Conservation (phyloP, 2,888 invertebrate species). For the Cataglyphis cursor region DNA sequence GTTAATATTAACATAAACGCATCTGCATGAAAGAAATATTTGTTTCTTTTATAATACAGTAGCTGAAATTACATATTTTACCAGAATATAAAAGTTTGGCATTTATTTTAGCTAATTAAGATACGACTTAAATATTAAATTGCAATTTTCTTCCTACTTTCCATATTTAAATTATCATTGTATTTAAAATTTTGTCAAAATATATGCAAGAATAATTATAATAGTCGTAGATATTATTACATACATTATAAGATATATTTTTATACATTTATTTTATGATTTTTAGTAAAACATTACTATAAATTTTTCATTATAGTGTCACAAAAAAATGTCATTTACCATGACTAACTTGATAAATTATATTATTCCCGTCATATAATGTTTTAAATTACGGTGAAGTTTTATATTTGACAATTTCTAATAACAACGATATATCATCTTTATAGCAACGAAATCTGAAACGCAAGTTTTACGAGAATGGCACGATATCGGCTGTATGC, state of each 20-base stretch:
- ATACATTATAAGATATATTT: not conserved
- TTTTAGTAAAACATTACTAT: not conserved
- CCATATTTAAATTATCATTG: not conserved
- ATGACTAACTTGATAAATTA: not conserved
- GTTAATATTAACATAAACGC: conserved; percentile 20
- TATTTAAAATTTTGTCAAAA: not conserved
- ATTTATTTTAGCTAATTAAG: not conserved
- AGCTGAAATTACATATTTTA: not conserved
- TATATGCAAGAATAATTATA: not conserved
- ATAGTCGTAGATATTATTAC: not conserved
- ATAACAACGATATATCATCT: conserved; percentile 19
- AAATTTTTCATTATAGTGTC: not conserved
- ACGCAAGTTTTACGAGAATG: conserved; percentile 45
- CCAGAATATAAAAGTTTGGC: conserved; percentile 6
- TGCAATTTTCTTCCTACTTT: not conserved
- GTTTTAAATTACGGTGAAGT: not conserved
- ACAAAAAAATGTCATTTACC: not conserved
- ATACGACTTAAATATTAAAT: not conserved
- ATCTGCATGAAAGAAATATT: not conserved
- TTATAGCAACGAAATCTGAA: conserved; percentile 36
- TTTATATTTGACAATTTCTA: conserved; percentile 25
- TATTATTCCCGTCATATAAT: not conserved
- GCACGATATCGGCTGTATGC: conserved; percentile 57
- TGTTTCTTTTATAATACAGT: conserved; percentile 6
- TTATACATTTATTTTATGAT: not conserved